Base-by-base conservation (phyloP, 2,888 invertebrate species). In the Microctonus aethiopoides region DNA sequence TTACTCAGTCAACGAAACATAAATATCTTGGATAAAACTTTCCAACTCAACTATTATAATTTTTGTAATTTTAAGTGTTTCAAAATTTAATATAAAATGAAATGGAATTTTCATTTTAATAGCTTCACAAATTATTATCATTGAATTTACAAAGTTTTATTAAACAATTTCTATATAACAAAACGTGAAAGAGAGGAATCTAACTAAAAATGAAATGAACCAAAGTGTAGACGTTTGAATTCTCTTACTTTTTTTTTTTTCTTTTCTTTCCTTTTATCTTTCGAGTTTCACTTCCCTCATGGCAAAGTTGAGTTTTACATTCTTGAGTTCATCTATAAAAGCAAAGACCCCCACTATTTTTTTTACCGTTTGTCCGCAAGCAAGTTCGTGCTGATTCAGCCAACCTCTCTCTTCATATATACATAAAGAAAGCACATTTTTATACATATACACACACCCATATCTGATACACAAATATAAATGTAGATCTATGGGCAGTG, bases 341-440 rank as follows among this genome's bases (percentile, higher is more conserved):
- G n/a, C n/a, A n/a, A n/a, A n/a, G 20, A 16, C 9, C 11, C 29
- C 29, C 16, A 5, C 64, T 22, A 54, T 22, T 36, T 22, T 24
- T 24, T 22, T n/a, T 34, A 20, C n/a, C 36, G 26, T 22, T 52
- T n/a, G 29, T 24, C 16, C 34, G 60, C 46, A n/a, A 39, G 29
- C 46, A 70, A 67, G 51, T 68, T 70, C 29, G 59, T 66, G 60
- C 67, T 68, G 72, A 66, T 66, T 70, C 67, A 65, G 68, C 51
- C 22, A 62, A 60, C 56, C 52, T 36, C 59, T 72, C 62, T 56
- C 57, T 39, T 67, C 56, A 60, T 68, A 62, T 70, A 67, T 54
- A 16, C 16, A 20, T 16, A 46, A 46, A 20, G 16, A 16, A 16
- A 46, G 6, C 16, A 46, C 16, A 46, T 9, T 54, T 7, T 11